Evolutionary conservation across 92 coral and sea anemone genomes (phyloP), one percentile per base, ranked within the genome.

Genomic region (Scolanthus callimorphus): DNA sequence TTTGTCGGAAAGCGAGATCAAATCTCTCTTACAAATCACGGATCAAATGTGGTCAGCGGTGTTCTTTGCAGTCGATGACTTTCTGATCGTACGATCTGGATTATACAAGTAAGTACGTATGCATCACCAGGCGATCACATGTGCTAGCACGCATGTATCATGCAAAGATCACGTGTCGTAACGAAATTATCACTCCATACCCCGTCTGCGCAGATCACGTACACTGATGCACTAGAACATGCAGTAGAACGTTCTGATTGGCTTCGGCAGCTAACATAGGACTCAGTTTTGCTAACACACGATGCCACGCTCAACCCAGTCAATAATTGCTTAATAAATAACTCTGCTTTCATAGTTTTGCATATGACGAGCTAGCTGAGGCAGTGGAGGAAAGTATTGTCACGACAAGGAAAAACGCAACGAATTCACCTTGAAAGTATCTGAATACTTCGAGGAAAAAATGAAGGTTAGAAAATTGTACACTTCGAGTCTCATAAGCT

Each of bases 31-130:
- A 1, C 59, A 75, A 24, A 74, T 90, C 25, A 48, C 76, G 55
- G 84, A 83, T 56, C 95, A 78, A 41, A 79, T 59, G 38, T 90
- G 97, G 97, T 90, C 97, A 12, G 81, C 85, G 22, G 64, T 82
- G 20, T 85, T 75, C 72, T 90, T 90, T 34, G 90, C 95, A 2
- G 66, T 90, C 58, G 97, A 86, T 28, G 92, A 86, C 27, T 90
- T 85, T 71, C 55, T 90, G 21, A 71, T 82, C 25, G 89, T 84
- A 45, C 78, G 95, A 24, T 67, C 89, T 34, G 97, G 95, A 3
- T 67, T 77, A 4, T 90, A 85, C 65, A 78, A 91, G 97, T 90
- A 70, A 62, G 45, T 17, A 6, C 41, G n/a, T n/a, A n/a, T n/a
- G n/a, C n/a, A n/a, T n/a, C n/a, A n/a, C n/a, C n/a, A n/a, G n/a